Conservation (phyloP, 2,797 vertebrate species). For the Petrocephalus sullivani region DNA sequence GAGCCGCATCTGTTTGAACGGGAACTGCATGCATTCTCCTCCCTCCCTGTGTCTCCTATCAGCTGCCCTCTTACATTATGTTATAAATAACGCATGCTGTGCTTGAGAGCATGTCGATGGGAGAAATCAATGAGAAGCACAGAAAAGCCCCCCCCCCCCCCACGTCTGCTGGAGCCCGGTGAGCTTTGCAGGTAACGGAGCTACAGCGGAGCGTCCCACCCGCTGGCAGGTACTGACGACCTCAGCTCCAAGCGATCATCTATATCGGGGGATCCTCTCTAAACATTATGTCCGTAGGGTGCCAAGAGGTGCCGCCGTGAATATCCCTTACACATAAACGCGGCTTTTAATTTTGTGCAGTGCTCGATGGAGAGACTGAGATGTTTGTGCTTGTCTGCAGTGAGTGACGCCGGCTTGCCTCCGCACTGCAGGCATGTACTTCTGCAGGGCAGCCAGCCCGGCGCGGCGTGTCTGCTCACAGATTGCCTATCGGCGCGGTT, state of each 20-base stretch:
- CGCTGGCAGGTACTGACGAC: neutral
- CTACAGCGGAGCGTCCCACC: neutral
- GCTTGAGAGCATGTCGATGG: constrained; percentile 22
- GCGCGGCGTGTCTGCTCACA: neutral
- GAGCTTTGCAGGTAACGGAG: neutral
- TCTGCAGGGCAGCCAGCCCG: constrained; percentile 21
- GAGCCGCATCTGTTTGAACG: neutral
- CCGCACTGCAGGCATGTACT: constrained; percentile 25
- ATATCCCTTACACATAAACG: neutral
- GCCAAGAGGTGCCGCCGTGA: neutral
- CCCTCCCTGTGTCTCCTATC: neutral
- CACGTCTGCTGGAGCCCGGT: constrained; percentile 20
- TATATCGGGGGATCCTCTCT: neutral
- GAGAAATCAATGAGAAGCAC: constrained; percentile 29
- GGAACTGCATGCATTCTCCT: neutral
- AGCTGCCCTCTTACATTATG: neutral
- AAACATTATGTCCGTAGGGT: neutral
- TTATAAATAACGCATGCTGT: constrained; percentile 25
- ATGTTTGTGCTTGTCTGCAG: constrained; percentile 9
- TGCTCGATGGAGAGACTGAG: constrained; percentile 19
- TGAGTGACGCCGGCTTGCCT: constrained; percentile 29
- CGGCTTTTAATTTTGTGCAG: constrained; percentile 8
- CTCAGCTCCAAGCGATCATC: neutral
- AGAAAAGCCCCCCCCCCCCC: constrained; percentile 17
- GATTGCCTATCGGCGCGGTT: neutral